Evolutionary conservation across 1,140 invertebrate genomes (phyloP).

Genomic region (Metaphire vulgaris): DNA sequence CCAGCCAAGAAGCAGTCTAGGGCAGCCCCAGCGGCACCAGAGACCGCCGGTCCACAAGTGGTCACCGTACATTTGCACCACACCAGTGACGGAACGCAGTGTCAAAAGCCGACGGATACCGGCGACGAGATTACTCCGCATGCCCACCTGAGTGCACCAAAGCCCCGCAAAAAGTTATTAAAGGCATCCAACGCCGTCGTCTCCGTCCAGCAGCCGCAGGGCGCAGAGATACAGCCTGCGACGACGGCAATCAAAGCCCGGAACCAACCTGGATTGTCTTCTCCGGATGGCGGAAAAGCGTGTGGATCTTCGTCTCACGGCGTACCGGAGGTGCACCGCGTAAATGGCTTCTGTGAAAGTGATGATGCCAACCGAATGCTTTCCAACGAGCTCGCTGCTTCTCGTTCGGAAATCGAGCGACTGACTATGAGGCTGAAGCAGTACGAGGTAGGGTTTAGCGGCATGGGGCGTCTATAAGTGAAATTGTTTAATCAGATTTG

Average conservation of each 20-base stretch:
- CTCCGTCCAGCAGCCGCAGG: not conserved
- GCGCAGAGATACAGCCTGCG: not conserved
- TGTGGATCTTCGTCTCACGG: not conserved
- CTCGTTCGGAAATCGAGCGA: not conserved
- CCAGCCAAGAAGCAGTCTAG: not conserved
- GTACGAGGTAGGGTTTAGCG: not conserved
- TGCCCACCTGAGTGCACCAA: no score
- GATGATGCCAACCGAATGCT: not conserved
- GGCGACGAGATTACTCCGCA: not conserved
- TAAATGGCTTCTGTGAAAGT: not conserved
- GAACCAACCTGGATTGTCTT: not conserved
- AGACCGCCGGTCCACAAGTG: not conserved
- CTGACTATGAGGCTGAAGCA: not conserved
- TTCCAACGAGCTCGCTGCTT: not conserved
- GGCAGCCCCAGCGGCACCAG: not conserved
- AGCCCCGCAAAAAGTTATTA: not conserved
- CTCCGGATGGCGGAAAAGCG: not conserved
- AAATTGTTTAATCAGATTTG: no score
- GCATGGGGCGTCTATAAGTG: not conserved
- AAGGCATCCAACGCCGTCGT: not conserved
- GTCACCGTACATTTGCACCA: not conserved
- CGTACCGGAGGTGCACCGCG: not conserved
- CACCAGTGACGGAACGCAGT: not conserved
- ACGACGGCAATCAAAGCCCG: no score
- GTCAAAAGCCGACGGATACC: not conserved